These are phyloP conservation scores for Platichthys flesus DNA, from an alignment of 2,113 vertebrate genomes.

Conservation along the genomic window DNA sequence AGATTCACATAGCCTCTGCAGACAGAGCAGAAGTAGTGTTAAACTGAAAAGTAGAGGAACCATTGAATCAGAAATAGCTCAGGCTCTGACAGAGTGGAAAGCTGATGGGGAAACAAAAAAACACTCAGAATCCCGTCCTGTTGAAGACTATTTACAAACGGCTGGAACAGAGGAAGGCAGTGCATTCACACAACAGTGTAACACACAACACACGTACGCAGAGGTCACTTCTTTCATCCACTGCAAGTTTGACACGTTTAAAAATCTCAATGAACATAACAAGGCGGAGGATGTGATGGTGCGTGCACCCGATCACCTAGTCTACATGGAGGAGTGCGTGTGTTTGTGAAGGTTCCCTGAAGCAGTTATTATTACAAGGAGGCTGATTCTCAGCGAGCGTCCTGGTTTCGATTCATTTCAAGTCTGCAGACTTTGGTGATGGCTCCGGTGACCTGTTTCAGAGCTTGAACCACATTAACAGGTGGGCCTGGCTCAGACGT, in stretches of 20 bases:
- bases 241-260: conserved; percentile 70
- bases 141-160: conserved; percentile 72
- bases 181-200: conserved; percentile 56
- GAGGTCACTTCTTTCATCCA: conserved; percentile 45
- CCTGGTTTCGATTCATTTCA: conserved; percentile 23
- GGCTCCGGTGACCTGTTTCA: conserved; percentile 21
- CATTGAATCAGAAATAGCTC: conserved; percentile 53
- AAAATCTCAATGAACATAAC: conserved; percentile 42
- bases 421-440: conserved; percentile 31
- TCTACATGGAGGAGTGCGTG: conserved; percentile 54
- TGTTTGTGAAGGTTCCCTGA: conserved; percentile 68
- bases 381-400: conserved; percentile 36
- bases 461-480: conserved; percentile 40
- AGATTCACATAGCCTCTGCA: conserved; percentile 71
- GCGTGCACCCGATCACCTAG: conserved; percentile 37
- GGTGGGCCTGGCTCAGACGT: conserved; percentile 31
- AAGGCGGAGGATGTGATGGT: conserved; percentile 51
- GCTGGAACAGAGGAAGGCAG: conserved; percentile 57
- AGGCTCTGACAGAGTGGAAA: conserved; percentile 47
- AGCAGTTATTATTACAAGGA: conserved; percentile 49
- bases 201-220: conserved; percentile 46
- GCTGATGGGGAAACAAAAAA: conserved; percentile 37
- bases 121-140: conserved; percentile 43
- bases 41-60: conserved; percentile 61
- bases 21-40: conserved; percentile 68